Base-by-base conservation (phyloP, 2,888 invertebrate genomes). In the Ecliptopera silaceata region DNA sequence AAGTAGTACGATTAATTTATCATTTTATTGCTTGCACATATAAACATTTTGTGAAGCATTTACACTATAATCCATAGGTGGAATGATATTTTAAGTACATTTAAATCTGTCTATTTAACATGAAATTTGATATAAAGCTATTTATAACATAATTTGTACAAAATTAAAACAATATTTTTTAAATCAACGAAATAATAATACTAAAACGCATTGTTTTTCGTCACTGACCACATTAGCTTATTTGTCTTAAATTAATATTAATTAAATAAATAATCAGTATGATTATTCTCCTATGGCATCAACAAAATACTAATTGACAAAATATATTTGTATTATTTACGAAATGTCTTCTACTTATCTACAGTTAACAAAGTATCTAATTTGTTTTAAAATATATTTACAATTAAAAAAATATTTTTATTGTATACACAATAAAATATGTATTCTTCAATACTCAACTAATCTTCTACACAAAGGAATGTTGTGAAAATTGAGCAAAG, bases 161-260 rank as follows among this genome's bases (percentile, higher is more conserved):
- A 60, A 64, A 63, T 17, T 59, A 66, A 63, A 63, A 74, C 68
- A 75, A 39, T 59, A 59, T 38, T 26, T 36, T 41, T 20, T 20
- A 44, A 66, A 59, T 69, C 61, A 86, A 88, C 85, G 84, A 88
- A 87, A 86, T 77, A 87, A 86, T 77, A 84, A 88, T 88, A 88
- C 88, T 89, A 88, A 83, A 90, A 88, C 88, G 88, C 87, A 89
- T 88, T 86, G 69, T 71, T 51, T 77, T 84, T 82, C 86, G 82
- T 82, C 77, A 66, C 54, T 62, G 69, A 68, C 68, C 26, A 49
- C 53, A 61, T 38, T 66, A 66, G 42, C 26, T 49, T 29, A 49
- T 44, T 36, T 22, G 17, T 39, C 22, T 12, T 38, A 44, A 47
- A 49, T 47, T 54, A 59, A 26, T 53, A 43, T 38, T 3, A 17